Evolutionary conservation across 2,888 invertebrate genomes (phyloP), one percentile per base, ranked within the genome.

Genomic region (Volucella inflata): DNA sequence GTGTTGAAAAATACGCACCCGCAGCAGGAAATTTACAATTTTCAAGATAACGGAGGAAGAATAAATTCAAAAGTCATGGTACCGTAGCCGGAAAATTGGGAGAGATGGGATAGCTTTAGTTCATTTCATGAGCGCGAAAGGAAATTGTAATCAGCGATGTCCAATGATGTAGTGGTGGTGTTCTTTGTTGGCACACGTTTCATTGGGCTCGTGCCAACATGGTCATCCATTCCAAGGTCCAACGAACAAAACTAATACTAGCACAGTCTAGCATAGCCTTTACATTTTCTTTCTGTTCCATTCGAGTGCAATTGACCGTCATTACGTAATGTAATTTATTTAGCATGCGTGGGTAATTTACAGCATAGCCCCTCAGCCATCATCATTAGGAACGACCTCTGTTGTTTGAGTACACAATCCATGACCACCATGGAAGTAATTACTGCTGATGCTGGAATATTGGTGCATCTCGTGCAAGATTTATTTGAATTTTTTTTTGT

Each of bases 1-100:
- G 30, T 0, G 30, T 30, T 30, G 44, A 36, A 59, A 76, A 59
- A 74, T 64, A 77, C 40, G 57, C 60, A 71, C 65, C 77, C 77
- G 60, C 71, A 82, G 65, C 71, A 77, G 82, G 77, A 82, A 77
- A 77, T 62, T 72, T 48, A 82, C 65, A 67, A 82, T 70, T 76
- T 81, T 76, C 76, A 30, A 30, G 30, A 30, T 4, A 82, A 65
- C 53, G 30, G 44, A 50, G 36, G 14, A 40, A 74, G 44, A 36
- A 57, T 36, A 36, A 38, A 8, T 36, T 36, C 44, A 16, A 38
- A 16, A 55, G 21, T 42, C 36, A 17, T 50, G 4, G 14, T 17
- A 46, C 44, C 36, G 44, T 68, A 36, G 16, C 46, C 46, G 44
- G 42, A 44, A 59, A 67, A 51, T 76, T 51, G 14, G 42, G 44